phyloP scores from a whole-genome alignment of 2,113 vertebrate species.

The Apodemus sylvaticus region DNA sequence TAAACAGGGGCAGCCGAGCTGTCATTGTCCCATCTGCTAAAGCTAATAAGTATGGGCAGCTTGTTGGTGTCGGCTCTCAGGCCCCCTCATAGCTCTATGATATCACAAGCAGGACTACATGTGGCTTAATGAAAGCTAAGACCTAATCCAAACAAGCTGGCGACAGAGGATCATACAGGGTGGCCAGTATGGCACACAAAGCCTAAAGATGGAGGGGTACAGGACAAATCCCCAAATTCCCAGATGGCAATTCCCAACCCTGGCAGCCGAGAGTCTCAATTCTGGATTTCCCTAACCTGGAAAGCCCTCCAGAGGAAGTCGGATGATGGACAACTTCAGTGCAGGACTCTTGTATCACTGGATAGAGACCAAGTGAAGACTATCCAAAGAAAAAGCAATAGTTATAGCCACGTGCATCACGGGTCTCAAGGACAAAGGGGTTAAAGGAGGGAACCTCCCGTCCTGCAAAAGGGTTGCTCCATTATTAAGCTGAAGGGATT shows the following conservation, averaged over 20 bases:
- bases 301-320: background rate
- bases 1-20: slow-evolving; percentile 72
- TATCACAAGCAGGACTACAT: background rate
- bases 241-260: background rate
- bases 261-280: rapidly evolving
- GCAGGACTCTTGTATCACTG: background rate
- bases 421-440: rapidly evolving
- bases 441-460: background rate
- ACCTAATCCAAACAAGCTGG: background rate
- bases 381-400: background rate
- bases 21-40: slow-evolving; percentile 80
- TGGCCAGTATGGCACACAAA: background rate
- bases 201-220: background rate
- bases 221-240: background rate
- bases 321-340: background rate
- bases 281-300: background rate
- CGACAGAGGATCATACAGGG: background rate
- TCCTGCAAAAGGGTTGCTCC: background rate
- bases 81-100: slow-evolving; percentile 25
- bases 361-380: background rate
- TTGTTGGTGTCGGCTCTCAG: background rate
- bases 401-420: background rate
- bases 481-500: background rate
- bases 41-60: slow-evolving; percentile 74
- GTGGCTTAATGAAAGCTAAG: slow-evolving; percentile 36